Conservation (phyloP, 2,113 vertebrate species). For the Hypocryptadius cinnamomeus region DNA sequence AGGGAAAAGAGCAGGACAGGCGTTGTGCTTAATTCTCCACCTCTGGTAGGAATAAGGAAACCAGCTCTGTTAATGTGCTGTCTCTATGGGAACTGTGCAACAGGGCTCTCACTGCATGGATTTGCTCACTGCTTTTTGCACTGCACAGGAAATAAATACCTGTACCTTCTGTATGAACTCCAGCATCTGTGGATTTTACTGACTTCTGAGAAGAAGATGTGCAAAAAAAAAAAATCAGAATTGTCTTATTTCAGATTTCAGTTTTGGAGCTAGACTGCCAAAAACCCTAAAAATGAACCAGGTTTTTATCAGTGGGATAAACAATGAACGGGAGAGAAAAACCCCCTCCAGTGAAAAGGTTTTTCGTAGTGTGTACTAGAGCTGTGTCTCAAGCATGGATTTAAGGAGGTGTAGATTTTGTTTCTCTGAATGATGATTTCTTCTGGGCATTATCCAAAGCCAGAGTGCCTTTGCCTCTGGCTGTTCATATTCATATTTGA, state of each 20-base stretch:
- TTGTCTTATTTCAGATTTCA: background rate
- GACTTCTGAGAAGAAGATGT: background rate
- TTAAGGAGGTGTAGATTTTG: background rate
- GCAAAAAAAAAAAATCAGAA: background rate
- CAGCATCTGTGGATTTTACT: background rate
- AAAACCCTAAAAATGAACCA: fast-evolving
- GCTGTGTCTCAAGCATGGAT: background rate
- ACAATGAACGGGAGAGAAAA: background rate
- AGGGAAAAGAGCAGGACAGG: background rate
- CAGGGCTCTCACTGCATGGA: background rate
- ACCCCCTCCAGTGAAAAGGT: background rate
- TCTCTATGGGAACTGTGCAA: slow-evolving; percentile 8
- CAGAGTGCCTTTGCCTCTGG: background rate
- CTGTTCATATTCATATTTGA: background rate
- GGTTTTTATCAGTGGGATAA: background rate
- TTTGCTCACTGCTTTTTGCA: background rate
- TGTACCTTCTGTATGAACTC: background rate
- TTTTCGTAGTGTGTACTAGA: background rate
- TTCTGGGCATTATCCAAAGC: background rate
- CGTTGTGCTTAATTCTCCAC: background rate
- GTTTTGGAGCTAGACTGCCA: background rate
- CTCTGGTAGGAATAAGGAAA: background rate
- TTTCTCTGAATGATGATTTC: background rate
- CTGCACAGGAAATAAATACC: background rate
- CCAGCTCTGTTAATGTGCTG: background rate